These are phyloP conservation scores for Melinopterus prodromus DNA, from an alignment of 2,888 invertebrate genomes.

Conservation along the genomic window DNA sequence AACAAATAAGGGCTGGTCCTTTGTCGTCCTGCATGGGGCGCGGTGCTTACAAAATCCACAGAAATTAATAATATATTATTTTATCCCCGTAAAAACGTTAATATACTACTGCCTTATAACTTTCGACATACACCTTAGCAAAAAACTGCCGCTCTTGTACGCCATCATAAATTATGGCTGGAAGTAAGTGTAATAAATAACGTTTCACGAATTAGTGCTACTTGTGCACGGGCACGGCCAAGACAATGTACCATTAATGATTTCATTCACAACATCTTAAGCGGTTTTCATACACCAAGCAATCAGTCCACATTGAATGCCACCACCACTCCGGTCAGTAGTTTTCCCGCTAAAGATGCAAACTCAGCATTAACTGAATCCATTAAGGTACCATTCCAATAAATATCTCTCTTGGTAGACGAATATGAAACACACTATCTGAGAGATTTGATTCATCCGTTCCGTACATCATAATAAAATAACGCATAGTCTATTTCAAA, in stretches of 20 bases:
- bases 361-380: background rate
- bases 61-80: slow-evolving; percentile 16
- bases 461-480: no score
- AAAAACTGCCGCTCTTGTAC: background rate
- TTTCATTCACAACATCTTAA: slow-evolving; percentile 5
- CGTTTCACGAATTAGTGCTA: background rate
- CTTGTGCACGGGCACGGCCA: background rate
- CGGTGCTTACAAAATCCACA: background rate
- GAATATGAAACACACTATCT: no score
- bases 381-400: background rate
- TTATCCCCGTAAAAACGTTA: background rate
- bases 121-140: slow-evolving; percentile 9
- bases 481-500: no score
- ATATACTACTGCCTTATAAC: slow-evolving; percentile 9
- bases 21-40: background rate
- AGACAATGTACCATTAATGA: background rate
- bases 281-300: background rate
- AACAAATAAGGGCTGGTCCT: slow-evolving; percentile 25
- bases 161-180: background rate
- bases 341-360: background rate
- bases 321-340: background rate
- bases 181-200: background rate
- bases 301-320: background rate
- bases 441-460: no score
- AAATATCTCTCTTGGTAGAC: no score